These are phyloP conservation scores for Ophion slaviceki DNA, from an alignment of 2,888 invertebrate genomes.

Conservation along the genomic window DNA sequence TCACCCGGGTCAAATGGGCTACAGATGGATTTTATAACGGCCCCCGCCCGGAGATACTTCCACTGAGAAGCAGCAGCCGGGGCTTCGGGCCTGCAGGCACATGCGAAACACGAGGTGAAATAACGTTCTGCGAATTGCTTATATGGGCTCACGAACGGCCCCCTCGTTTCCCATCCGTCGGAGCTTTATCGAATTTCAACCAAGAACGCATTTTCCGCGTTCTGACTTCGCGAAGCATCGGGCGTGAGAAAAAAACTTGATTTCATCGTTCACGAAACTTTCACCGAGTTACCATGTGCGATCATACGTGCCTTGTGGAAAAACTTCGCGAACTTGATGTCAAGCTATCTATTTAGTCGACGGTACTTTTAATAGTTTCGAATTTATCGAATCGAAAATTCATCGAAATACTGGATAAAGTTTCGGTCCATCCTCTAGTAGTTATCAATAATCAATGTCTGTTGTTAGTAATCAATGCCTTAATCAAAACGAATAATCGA, in stretches of 20 bases:
- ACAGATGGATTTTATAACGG: conserved; percentile 64
- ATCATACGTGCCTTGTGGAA: not conserved
- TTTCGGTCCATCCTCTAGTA: not conserved
- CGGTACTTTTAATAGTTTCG: not conserved
- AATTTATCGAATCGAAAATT: not conserved
- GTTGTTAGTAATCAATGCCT: not conserved
- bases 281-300: not conserved
- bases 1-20: conserved; percentile 42
- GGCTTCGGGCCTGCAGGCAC: conserved; percentile 20
- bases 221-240: conserved; percentile 8
- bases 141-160: conserved; percentile 19
- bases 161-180: conserved; percentile 5
- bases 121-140: conserved; percentile 59
- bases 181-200: conserved; percentile 65
- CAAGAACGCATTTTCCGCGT: conserved; percentile 60
- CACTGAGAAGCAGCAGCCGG: conserved; percentile 12
- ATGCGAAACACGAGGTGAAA: conserved; percentile 38
- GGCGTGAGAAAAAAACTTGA: conserved; percentile 3
- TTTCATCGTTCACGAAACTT: not conserved
- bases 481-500: not conserved
- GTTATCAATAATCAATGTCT: not conserved
- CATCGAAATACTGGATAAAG: not conserved
- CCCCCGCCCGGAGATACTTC: conserved; percentile 42
- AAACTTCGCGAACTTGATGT: not conserved
- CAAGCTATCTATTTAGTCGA: not conserved